Evolutionary conservation across 2,113 vertebrate genomes (phyloP).

Genomic region (Catharus minimus): DNA sequence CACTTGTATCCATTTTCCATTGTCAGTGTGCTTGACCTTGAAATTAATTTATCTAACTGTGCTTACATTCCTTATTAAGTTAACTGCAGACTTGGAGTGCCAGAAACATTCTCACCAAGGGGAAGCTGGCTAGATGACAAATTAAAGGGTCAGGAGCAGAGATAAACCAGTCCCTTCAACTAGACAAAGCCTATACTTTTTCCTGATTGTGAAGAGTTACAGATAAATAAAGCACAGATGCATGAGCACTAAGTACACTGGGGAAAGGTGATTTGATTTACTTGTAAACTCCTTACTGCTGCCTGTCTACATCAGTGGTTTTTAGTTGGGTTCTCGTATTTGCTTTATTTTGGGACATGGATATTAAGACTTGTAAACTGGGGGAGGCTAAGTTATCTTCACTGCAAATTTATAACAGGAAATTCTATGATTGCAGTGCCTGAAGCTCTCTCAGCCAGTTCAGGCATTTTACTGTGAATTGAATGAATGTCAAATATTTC

Average conservation of each 20-base stretch:
- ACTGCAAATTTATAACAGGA: not conserved
- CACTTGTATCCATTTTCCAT: constrained; percentile 58
- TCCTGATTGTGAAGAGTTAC: not conserved
- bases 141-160: constrained; percentile 49
- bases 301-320: not conserved
- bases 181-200: constrained; percentile 8
- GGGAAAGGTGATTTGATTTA: not conserved
- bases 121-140: constrained; percentile 58
- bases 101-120: constrained; percentile 50
- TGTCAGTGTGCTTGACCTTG: constrained; percentile 71
- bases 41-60: constrained; percentile 71
- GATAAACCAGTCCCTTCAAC: constrained; percentile 29
- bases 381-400: not conserved
- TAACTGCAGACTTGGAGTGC: constrained; percentile 58
- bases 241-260: not conserved
- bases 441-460: not conserved
- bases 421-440: not conserved
- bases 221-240: not conserved
- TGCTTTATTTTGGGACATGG: not conserved
- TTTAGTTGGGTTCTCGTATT: not conserved
- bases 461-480: not conserved
- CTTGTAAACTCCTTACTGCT: not conserved
- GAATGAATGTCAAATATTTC: not conserved
- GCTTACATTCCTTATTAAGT: constrained; percentile 66
- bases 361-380: not conserved